phyloP scores from a whole-genome alignment of 2,888 invertebrate species.

The Hipparchia sbordonii region DNA sequence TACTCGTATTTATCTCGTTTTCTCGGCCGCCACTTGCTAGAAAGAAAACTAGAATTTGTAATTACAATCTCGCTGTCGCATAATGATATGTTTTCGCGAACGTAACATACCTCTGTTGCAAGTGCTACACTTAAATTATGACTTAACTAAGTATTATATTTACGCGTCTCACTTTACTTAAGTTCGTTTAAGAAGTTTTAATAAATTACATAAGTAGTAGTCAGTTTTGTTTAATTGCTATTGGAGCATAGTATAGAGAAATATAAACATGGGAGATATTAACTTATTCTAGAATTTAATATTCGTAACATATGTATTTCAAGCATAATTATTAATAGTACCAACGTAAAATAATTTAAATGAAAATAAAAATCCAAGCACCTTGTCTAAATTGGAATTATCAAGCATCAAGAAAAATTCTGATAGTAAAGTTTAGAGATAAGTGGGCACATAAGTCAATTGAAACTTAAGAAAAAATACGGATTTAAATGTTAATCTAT shows the following conservation, averaged over 20 bases:
- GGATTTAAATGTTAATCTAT: no score
- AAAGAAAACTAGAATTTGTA: constrained; percentile 22
- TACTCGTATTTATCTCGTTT: not conserved
- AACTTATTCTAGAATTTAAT: no score
- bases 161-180: not conserved
- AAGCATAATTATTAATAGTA: no score
- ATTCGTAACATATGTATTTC: no score
- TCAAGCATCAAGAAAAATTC: no score
- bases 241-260: not conserved
- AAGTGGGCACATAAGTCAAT: no score
- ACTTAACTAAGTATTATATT: not conserved
- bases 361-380: no score
- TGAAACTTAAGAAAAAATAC: not conserved
- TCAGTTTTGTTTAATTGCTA: not conserved
- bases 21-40: not conserved
- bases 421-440: no score
- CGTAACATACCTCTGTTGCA: constrained; percentile 8
- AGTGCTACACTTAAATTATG: constrained; percentile 11
- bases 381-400: no score
- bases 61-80: constrained; percentile 12
- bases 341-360: no score
- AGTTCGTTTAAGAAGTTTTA: not conserved
- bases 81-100: constrained; percentile 11
- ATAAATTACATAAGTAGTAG: not conserved
- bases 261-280: not conserved